These are phyloP conservation scores for Cryptotis parvus DNA, from an alignment of 2,113 vertebrate genomes.

Conservation along the genomic window DNA sequence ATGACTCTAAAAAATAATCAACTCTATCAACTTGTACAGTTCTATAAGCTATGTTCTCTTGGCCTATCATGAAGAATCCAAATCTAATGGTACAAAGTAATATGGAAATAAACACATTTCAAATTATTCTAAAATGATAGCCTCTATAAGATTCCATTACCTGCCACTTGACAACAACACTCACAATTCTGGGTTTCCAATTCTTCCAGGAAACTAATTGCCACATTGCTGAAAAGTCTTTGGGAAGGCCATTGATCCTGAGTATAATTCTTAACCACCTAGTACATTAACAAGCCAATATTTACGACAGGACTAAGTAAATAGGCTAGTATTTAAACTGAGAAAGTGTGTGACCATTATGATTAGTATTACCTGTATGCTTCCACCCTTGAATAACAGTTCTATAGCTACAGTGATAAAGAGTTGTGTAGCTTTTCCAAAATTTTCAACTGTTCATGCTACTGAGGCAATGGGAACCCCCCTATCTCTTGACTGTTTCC, in stretches of 20 bases:
- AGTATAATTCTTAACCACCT: not conserved
- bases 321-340: not conserved
- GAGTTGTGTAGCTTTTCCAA: not conserved
- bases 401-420: not conserved
- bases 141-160: not conserved
- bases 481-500: not conserved
- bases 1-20: not conserved
- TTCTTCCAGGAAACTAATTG: not conserved
- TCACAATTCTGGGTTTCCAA: not conserved
- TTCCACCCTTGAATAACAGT: not conserved
- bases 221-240: not conserved
- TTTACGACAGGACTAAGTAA: not conserved
- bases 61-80: not conserved
- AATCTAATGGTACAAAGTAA: conserved; percentile 12
- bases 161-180: not conserved
- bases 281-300: not conserved
- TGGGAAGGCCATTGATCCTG: not conserved
- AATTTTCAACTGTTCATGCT: not conserved
- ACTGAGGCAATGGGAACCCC: not conserved
- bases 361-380: not conserved
- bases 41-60: not conserved
- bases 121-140: conserved; percentile 5
- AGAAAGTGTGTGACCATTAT: not conserved
- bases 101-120: not conserved
- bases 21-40: not conserved